Base-by-base conservation (phyloP, 2,888 invertebrate species). In the Hecatera dysodea region DNA sequence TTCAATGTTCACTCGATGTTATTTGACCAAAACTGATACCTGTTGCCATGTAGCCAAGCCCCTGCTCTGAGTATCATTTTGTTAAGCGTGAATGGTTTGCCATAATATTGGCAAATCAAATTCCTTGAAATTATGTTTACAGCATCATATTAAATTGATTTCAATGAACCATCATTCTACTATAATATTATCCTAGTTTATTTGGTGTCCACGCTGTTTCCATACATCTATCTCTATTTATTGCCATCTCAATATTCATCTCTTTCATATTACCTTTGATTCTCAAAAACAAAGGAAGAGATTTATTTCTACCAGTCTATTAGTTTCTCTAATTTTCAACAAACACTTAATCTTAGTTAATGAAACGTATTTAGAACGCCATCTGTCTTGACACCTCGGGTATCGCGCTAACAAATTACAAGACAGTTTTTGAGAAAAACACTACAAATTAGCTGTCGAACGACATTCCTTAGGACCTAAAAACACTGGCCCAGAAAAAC, bases 261-360 rank as follows among this genome's bases (percentile, higher is more conserved):
- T 33, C 27, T 33, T n/a, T n/a, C 33, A 33, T 15, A n/a, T n/a
- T 12, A 27, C 7, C 12, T 22, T 22, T 36, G 33, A 22, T n/a
- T 22, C n/a, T 22, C 33, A 19, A 22, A 2, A 9, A 33, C 5
- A 15, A 27, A 22, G 11, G 12, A 12, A 39, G 12, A 39, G 60
- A 74, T 75, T 70, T 65, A 73, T 73, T 48, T 63, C 52, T 42
- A 67, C 42, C n/a, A 48, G 36, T 67, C 67, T 27, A 75, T 70
- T 68, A 74, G 73, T 71, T 70, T 72, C 62, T 67, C n/a, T 24
- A 66, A 68, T 75, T 73, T 74, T 71, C 65, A 82, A 77, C 64
- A 72, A 79, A 67, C 72, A 67, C 46, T 74, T 63, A 68, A 76
- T 77, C 81, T 84, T 81, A 48, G 67, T 68, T 72, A 79, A 79